Evolutionary conservation across 2,888 invertebrate genomes (phyloP), one percentile per base, ranked within the genome.

Genomic region (Acleris sparsana): DNA sequence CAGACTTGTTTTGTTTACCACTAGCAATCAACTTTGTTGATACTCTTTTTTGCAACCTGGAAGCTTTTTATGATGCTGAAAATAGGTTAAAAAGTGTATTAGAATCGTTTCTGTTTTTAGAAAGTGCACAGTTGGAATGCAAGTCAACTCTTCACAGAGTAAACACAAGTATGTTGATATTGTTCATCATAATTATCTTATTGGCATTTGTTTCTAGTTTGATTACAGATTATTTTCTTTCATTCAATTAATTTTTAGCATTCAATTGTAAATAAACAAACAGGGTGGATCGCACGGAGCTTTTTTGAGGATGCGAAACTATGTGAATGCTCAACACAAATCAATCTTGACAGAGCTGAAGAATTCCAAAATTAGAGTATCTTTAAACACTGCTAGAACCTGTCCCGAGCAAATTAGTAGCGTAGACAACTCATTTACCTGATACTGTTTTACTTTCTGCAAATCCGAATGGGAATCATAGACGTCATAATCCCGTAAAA

Each of bases 311-410:
- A 60, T 61, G 51, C 60, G 44, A 65, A 65, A 66, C 70, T 71
- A 73, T 73, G 78, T 76, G 79, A 82, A 82, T 82, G 82, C 80
- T 79, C 77, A 79, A 78, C 77, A 79, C 80, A 79, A 81, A 80
- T 79, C 79, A 84, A 82, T 86, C 88, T 84, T 89, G 88, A 87
- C 87, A 88, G 80, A 82, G 78, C 82, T 83, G 75, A 80, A 88
- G 89, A 90, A 91, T 91, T 89, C 90, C 89, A 89, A 91, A 90
- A 89, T 91, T 90, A 88, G 87, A 88, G 89, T 76, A 81, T 79
- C 83, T 82, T 87, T 87, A 84, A 73, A 67, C 73, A 71, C 71
- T 72, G 70, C 70, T 68, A 73, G 69, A 69, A 72, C 61, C 67
- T 55, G 52, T 65, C 64, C 67, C 71, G 53, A 59, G 67, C 53